A percentile compares a stretch with the other conserved stretches of the same genome.
These are phyloP conservation scores for Prochilodus magdalenae DNA, from an alignment of 2,113 vertebrate genomes.

Conservation along the genomic window DNA sequence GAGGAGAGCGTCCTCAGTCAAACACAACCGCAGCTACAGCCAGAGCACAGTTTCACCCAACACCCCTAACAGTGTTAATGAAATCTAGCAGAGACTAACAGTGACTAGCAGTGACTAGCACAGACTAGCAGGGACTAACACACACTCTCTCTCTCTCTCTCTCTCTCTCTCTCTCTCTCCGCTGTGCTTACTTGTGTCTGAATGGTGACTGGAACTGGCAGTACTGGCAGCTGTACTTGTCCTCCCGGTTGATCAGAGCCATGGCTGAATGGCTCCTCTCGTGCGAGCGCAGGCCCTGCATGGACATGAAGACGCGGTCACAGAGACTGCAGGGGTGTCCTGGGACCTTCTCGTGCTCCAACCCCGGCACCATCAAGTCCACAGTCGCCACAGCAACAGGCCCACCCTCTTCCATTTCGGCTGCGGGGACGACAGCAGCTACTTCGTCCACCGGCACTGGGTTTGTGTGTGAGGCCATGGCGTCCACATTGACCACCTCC, in stretches of 20 bases:
- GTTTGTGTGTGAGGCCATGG: neutral
- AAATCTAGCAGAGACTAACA: too few relatives aligned
- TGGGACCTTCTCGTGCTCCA: constrained; percentile 83
- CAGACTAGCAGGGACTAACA: neutral
- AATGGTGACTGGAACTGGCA: constrained; percentile 98
- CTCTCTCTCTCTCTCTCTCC: neutral
- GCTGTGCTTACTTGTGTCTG: constrained; percentile 93
- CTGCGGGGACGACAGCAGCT: neutral
- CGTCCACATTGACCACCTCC: constrained; percentile 52
- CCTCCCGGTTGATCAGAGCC: constrained; percentile 89
- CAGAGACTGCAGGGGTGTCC: constrained; percentile 94
- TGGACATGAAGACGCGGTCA: constrained; percentile 97
- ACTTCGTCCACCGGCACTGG: constrained; percentile 28
- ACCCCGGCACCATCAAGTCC: constrained; percentile 58
- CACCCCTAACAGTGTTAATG: neutral
- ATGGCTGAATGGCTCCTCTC: constrained; percentile 97
- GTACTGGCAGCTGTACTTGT: constrained; percentile 99
- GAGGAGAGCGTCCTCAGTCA: neutral
- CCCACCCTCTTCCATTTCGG: constrained; percentile 49
- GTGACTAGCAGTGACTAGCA: too few relatives aligned
- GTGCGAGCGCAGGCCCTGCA: constrained; percentile 97
- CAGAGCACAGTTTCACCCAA: neutral
- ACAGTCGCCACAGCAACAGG: constrained; percentile 59
- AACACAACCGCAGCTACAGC: too few relatives aligned
- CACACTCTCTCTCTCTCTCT: neutral